Evolutionary conservation across 2,797 vertebrate species (phyloP), one percentile per base, ranked within the genome.

Genomic region (Agapornis canus): DNA sequence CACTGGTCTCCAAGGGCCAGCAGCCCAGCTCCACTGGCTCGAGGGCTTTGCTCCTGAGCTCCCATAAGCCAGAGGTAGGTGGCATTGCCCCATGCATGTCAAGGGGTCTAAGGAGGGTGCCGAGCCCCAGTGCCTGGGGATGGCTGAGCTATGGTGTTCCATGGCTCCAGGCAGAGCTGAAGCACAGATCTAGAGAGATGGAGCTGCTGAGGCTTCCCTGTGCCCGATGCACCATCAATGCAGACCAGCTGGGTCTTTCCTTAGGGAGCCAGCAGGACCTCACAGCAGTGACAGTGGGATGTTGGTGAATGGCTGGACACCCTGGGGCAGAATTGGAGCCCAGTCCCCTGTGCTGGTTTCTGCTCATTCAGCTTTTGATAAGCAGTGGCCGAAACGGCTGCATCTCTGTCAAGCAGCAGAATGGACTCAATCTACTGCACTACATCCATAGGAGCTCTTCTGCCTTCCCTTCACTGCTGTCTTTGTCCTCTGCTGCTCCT

Each of bases 231-330:
- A 48, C 17, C 52, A 10, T 26, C 48, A 12, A 42, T 13, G 29
- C 22, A 9, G 54, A 61, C 20, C 54, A 2, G 0, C 21, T 0
- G 1, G 48, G 48, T 79, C 48, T 32, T 57, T 69, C 68, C 8
- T 3, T 29, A 15, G 5, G 31, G 39, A 35, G 10, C 9, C 31
- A 48, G 3, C 0, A 0, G 40, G 45, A 31, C 31, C 18, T 52
- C 26, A 17, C 10, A 23, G 45, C 35, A 20, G 19, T 31, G 63
- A 59, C 10, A 8, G 26, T 25, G 61, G 19, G 73, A 42, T 45
- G 20, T n/a, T 29, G 31, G 6, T 2, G 48, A 4, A 21, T 45
- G 83, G 31, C 16, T 52, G 73, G 61, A 9, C 23, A 11, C 7
- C 27, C 39, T 20, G n/a, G 26, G 42, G 18, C n/a, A 39, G 57